These are phyloP conservation scores for Cirrhinus molitorella DNA, from an alignment of 2,797 vertebrate genomes.

Conservation along the genomic window DNA sequence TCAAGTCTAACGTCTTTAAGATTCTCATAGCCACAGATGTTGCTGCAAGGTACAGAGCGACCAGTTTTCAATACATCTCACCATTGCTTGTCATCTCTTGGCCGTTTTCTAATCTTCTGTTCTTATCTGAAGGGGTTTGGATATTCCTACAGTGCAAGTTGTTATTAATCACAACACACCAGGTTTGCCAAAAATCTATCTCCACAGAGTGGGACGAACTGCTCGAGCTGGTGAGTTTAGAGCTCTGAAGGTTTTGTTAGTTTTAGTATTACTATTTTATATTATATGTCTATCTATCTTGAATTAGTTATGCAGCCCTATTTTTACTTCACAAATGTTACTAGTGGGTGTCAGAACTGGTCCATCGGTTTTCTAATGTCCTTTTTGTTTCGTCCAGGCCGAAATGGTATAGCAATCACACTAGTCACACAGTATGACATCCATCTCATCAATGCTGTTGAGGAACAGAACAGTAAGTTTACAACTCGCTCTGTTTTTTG, in stretches of 20 bases:
- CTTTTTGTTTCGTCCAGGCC: constrained; percentile 76
- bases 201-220: constrained; percentile 95
- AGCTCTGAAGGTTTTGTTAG: not conserved
- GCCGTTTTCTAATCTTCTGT: not conserved
- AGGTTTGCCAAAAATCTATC: constrained; percentile 93
- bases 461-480: constrained; percentile 87
- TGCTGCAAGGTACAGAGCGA: constrained; percentile 84
- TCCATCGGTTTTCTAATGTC: not conserved
- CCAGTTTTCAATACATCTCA: not conserved
- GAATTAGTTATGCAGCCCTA: not conserved
- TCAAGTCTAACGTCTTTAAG: constrained; percentile 95
- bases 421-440: constrained; percentile 98
- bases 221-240: constrained; percentile 88
- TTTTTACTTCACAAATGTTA: not conserved
- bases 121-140: constrained; percentile 84
- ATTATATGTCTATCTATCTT: too few relatives aligned
- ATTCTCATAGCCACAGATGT: constrained; percentile 96
- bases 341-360: not conserved
- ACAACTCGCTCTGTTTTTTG: not conserved
- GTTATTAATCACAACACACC: constrained; percentile 98
- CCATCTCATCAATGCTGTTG: constrained; percentile 90
- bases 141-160: constrained; percentile 94
- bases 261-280: not conserved
- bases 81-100: not conserved
- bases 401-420: constrained; percentile 89